These are phyloP conservation scores for Athene noctua DNA, from an alignment of 2,113 vertebrate genomes.

Conservation along the genomic window DNA sequence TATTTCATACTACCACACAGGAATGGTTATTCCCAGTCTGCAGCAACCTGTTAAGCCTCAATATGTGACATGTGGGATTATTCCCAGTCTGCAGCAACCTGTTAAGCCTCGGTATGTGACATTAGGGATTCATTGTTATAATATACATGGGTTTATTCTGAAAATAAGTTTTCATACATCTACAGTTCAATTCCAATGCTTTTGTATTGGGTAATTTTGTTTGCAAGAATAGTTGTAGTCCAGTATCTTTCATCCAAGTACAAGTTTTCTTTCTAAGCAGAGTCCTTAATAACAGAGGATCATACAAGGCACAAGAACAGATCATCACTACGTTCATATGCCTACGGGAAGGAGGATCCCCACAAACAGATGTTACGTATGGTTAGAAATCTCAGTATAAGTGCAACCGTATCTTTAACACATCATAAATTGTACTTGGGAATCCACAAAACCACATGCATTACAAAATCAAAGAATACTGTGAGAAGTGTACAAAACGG, in stretches of 20 bases:
- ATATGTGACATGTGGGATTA: no score
- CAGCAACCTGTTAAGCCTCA: neutral
- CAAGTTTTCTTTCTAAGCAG: neutral
- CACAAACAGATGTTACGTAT: neutral
- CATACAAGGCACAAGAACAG: neutral
- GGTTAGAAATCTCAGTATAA: neutral
- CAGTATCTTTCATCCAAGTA: neutral
- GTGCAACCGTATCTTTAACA: neutral
- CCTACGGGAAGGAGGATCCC: neutral
- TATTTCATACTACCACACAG: neutral
- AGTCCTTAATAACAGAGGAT: neutral
- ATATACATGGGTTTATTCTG: neutral
- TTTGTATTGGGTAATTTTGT: neutral
- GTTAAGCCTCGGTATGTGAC: neutral
- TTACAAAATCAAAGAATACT: neutral
- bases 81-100: neutral
- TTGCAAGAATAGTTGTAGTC: neutral
- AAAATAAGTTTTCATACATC: neutral
- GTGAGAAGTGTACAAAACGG: neutral
- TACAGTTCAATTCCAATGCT: neutral
- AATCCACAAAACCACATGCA: neutral
- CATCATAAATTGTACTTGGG: neutral
- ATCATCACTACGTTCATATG: fast-evolving
- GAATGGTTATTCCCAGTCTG: neutral
- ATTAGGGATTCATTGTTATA: neutral